These are phyloP conservation scores for Oophaga sylvatica DNA, from an alignment of 2,797 vertebrate species.

Conservation along the genomic window DNA sequence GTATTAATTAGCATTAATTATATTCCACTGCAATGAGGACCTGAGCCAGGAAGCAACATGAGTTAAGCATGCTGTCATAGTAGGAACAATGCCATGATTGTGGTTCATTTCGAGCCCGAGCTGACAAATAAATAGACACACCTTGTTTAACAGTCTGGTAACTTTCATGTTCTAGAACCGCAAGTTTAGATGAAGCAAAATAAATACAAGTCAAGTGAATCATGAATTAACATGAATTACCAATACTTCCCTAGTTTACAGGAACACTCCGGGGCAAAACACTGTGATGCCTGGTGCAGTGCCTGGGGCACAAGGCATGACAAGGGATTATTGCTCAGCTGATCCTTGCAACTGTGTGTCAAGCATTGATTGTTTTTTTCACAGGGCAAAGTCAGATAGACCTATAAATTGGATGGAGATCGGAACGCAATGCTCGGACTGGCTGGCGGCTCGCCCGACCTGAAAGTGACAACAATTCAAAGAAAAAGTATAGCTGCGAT, in stretches of 20 bases:
- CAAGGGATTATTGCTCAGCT: neutral
- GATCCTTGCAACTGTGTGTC: too few species aligned
- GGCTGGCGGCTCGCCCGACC: too few species aligned
- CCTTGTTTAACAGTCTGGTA: neutral
- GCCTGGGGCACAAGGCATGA: neutral
- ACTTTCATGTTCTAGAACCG: neutral
- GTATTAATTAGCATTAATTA: constrained; percentile 29
- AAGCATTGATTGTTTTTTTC: neutral
- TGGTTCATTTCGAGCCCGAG: neutral
- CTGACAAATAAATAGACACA: constrained; percentile 1
- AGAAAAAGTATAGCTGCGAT: too few species aligned
- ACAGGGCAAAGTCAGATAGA: too few species aligned
- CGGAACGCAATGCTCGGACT: too few species aligned
- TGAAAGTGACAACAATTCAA: too few species aligned
- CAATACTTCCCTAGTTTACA: neutral
- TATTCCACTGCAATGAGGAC: neutral
- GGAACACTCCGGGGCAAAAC: neutral
- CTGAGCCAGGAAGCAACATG: neutral
- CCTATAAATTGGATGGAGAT: too few species aligned
- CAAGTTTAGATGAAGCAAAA: neutral
- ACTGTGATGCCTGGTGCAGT: too few species aligned
- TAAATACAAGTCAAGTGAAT: neutral
- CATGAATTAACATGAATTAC: neutral
- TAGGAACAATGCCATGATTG: constrained; percentile 15
- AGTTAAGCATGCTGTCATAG: constrained; percentile 8